Percentiles rank a stretch among this genome's conserved stretches.
These are phyloP conservation scores for Arvicanthis niloticus DNA, from an alignment of 2,113 vertebrate genomes.

Conservation along the genomic window DNA sequence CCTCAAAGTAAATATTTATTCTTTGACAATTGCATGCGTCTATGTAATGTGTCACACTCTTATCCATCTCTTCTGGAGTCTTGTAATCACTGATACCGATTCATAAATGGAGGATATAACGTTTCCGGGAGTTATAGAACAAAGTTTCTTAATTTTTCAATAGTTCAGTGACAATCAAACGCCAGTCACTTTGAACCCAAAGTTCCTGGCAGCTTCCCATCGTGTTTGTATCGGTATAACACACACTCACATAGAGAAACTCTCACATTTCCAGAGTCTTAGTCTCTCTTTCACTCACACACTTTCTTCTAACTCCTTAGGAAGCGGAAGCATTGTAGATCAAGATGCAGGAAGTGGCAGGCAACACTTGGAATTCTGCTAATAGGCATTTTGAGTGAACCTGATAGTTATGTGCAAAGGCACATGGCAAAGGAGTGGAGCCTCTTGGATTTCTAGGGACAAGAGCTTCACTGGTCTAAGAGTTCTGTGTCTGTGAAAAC, in stretches of 20 bases:
- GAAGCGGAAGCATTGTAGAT: neutral
- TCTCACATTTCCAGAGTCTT: neutral
- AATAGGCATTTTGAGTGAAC: neutral
- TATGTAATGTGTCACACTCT: neutral
- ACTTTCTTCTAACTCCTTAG: neutral
- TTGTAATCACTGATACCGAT: neutral
- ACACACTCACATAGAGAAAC: neutral
- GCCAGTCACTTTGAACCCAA: neutral
- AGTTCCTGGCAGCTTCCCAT: neutral
- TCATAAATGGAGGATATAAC: neutral
- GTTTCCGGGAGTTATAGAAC: neutral
- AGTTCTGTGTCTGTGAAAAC: neutral
- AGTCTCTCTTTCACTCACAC: neutral
- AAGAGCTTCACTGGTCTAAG: neutral
- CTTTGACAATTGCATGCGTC: neutral
- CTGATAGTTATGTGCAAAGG: neutral
- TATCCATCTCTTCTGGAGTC: neutral
- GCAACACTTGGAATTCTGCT: neutral
- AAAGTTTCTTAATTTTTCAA: neutral
- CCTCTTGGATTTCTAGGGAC: constrained; percentile 4
- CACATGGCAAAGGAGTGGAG: neutral
- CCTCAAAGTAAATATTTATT: neutral
- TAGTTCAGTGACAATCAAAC: neutral
- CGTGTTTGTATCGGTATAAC: neutral
- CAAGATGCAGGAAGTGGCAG: constrained; percentile 1